Percentiles rank a stretch among this genome's conserved stretches.
These are phyloP conservation scores for Cephalopholis sonnerati DNA, from an alignment of 2,113 vertebrate species.

Conservation along the genomic window DNA sequence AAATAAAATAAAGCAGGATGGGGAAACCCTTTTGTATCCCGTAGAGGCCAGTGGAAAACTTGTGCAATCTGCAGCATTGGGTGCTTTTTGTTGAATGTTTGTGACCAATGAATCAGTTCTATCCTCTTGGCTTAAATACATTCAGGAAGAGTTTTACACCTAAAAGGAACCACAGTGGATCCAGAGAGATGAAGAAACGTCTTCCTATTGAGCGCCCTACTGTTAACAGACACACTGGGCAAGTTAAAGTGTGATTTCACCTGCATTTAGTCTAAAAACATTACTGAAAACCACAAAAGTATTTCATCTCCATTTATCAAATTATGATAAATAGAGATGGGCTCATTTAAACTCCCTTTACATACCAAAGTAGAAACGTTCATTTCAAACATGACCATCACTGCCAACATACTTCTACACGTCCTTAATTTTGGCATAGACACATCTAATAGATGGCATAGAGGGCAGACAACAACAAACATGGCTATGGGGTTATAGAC, in stretches of 20 bases:
- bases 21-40: constrained; percentile 45
- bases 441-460: no score
- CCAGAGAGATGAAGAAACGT: constrained; percentile 18
- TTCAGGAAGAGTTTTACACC: constrained; percentile 61
- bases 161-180: constrained; percentile 14
- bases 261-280: constrained; percentile 27
- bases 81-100: constrained; percentile 51
- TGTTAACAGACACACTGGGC: constrained; percentile 38
- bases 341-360: no score
- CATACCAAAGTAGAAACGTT: no score
- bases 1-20: constrained; percentile 57
- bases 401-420: no score
- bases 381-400: no score
- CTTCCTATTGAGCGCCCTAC: constrained; percentile 7
- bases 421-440: no score
- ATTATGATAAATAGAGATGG: constrained; percentile 27
- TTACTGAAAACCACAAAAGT: constrained; percentile 5
- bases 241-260: constrained; percentile 49
- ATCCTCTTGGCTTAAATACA: constrained; percentile 66
- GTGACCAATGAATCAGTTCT: constrained; percentile 39
- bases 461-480: no score
- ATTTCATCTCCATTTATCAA: constrained; percentile 23
- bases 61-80: constrained; percentile 65
- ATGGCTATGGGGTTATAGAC: no score
- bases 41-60: constrained; percentile 46